Base-by-base conservation (phyloP, 2,113 vertebrate species). In the Centropus unirufus region DNA sequence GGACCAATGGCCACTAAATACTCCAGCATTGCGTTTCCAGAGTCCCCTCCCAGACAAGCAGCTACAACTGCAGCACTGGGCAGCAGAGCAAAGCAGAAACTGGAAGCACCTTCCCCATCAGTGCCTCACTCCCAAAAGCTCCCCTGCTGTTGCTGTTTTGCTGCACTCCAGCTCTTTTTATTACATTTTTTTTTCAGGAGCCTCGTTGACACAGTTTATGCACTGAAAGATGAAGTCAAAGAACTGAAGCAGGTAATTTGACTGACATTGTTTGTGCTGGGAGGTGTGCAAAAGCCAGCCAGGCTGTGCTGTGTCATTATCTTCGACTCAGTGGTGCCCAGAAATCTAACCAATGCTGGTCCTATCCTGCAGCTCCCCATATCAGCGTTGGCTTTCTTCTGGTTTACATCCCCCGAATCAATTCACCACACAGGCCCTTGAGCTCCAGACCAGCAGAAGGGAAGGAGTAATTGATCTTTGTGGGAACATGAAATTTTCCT, bases 181-280 rank as follows among this genome's bases (percentile, higher is more conserved):
- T 63, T 90, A 5, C 4, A 9, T 77, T 83, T 85, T 46, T 34
- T 72, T 95, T 96, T 54, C 92, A 99, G 99, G 97, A 99, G 99
- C 95, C 99, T 99, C 27, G 99, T 99, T 19, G 99, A 99, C 95
- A 99, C 99, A 1, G 99, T 99, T 69, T 99, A 99, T 59, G 99
- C 99, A 82, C 98, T 99, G 97, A 99, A 99, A 97, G 99, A 99
- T 63, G 99, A 99, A 92, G 99, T 99, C 87, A 99, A 99, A 88
- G 99, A 99, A 87, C 96, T 99, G 89, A 99, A 99, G 95, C 99
- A 99, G 99, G 99, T 99, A 97, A 96, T 55, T 22, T 22, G 63
- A 66, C 44, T 23, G 67, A n/a, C 42, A 54, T 63, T 61, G 24
- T 51, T 63, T 21, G 26, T 49, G 11, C 29, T 79, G 59, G 46